Percentiles rank a stretch among this genome's conserved stretches.
Conservation (phyloP, 2,888 invertebrate species). For the Athrips mouffetella region DNA sequence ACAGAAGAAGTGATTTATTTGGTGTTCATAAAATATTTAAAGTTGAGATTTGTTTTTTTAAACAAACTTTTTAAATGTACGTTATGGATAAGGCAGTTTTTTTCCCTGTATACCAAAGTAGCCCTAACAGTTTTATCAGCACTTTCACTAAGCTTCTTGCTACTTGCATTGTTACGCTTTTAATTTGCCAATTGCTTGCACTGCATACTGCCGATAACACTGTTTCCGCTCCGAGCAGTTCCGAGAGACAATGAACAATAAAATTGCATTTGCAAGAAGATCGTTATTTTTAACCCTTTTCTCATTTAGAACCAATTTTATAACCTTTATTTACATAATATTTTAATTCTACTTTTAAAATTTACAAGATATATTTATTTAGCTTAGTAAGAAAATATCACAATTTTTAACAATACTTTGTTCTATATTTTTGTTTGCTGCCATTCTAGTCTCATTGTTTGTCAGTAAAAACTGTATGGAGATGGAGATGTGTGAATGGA, state of each 20-base stretch:
- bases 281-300: too few relatives aligned
- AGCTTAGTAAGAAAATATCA: not conserved
- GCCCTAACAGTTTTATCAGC: conserved; percentile 13
- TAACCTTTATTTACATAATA: too few relatives aligned
- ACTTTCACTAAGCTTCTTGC: conserved; percentile 25
- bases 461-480: too few relatives aligned
- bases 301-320: too few relatives aligned
- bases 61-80: too few relatives aligned
- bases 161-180: conserved; percentile 20
- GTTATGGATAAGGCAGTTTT: too few relatives aligned
- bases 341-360: not conserved
- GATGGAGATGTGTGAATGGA: not conserved
- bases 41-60: too few relatives aligned
- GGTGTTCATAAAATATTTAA: not conserved
- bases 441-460: conserved; percentile 2
- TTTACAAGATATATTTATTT: not conserved
- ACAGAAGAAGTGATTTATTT: not conserved
- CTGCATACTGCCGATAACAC: conserved; percentile 1
- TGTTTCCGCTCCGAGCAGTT: too few relatives aligned
- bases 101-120: too few relatives aligned
- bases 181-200: conserved; percentile 10
- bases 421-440: not conserved
- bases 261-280: too few relatives aligned
- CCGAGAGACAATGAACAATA: too few relatives aligned
- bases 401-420: not conserved